Evolutionary conservation across 2,113 vertebrate species (phyloP).

Genomic region (Chionomys nivalis): DNA sequence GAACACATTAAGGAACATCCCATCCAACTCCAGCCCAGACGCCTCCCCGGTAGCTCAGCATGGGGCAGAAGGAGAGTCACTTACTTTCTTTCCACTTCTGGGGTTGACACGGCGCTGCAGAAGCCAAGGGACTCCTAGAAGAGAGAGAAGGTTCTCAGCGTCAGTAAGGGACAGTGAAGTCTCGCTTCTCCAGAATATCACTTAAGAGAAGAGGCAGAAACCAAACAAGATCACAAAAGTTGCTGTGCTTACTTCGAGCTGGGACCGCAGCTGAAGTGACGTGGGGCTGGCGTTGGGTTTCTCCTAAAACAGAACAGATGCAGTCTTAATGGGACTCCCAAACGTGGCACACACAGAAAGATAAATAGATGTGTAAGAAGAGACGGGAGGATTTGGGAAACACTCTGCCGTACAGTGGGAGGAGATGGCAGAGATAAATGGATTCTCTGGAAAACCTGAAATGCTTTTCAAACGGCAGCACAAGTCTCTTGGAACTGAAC

Average conservation of each 20-base stretch:
- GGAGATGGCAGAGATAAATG: constrained; percentile 29
- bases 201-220: constrained; percentile 69
- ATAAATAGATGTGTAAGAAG: constrained; percentile 66
- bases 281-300: constrained; percentile 91
- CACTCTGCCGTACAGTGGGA: background rate
- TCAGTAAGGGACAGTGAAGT: constrained; percentile 68
- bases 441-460: constrained; percentile 47
- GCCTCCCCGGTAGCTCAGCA: background rate
- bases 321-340: constrained; percentile 77
- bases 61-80: constrained; percentile 73
- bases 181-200: constrained; percentile 61
- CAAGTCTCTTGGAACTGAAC: constrained; percentile 42
- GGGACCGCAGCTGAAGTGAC: constrained; percentile 93
- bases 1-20: background rate
- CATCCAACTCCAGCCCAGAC: background rate
- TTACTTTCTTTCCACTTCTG: constrained; percentile 97
- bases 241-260: constrained; percentile 92
- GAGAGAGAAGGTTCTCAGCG: constrained; percentile 75
- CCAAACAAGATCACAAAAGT: constrained; percentile 74
- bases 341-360: constrained; percentile 74
- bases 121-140: constrained; percentile 95
- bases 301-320: constrained; percentile 91
- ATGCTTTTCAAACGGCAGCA: constrained; percentile 7
- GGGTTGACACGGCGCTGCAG: constrained; percentile 93
- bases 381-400: constrained; percentile 34